phyloP scores from a whole-genome alignment of 2,888 invertebrate genomes.

The Latrodectus elegans region DNA sequence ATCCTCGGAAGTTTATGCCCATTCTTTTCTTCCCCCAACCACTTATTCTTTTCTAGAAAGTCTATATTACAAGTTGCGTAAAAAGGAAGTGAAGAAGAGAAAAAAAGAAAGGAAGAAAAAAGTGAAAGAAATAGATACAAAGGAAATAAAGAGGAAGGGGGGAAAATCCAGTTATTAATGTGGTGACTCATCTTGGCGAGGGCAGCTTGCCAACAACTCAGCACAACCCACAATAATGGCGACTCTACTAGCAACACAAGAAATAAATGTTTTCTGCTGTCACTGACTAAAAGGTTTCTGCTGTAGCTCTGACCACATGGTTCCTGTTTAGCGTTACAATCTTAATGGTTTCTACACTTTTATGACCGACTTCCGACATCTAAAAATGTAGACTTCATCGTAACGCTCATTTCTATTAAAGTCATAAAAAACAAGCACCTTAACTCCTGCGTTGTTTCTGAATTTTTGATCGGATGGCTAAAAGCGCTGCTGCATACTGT shows the following conservation, averaged over 20 bases:
- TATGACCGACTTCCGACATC: conserved; percentile 53
- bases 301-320: conserved; percentile 51
- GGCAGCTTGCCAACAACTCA: conserved; percentile 65
- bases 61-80: conserved; percentile 40
- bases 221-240: conserved; percentile 49
- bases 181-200: conserved; percentile 57
- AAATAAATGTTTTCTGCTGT: conserved; percentile 65
- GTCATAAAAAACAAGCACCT: conserved; percentile 26
- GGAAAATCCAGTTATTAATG: conserved; percentile 55
- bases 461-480: conserved; percentile 21
- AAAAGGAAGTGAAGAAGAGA: neutral
- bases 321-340: conserved; percentile 46
- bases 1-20: neutral
- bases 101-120: conserved; percentile 24
- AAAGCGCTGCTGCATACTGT: neutral
- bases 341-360: conserved; percentile 65
- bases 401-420: conserved; percentile 7
- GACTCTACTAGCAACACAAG: conserved; percentile 50
- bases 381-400: conserved; percentile 56
- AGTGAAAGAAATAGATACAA: conserved; percentile 33
- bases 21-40: conserved; percentile 7
- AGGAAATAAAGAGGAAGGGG: conserved; percentile 17
- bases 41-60: conserved; percentile 13
- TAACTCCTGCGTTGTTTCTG: neutral
- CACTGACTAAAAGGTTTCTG: conserved; percentile 63